These are phyloP conservation scores for Sphenopsis melanotis DNA, from an alignment of 2,797 vertebrate species.

Conservation along the genomic window DNA sequence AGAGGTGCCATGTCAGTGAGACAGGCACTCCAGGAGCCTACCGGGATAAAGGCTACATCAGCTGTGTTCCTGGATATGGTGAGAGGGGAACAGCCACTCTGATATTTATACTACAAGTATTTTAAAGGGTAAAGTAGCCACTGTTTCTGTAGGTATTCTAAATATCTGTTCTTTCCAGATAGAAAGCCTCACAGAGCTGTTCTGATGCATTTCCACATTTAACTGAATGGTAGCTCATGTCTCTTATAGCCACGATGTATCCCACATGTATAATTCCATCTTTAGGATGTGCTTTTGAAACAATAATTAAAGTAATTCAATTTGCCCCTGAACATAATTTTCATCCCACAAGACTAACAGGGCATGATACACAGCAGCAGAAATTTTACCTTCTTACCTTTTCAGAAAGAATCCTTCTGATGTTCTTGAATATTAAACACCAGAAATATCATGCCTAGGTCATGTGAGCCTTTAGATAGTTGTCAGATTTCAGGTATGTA, in stretches of 20 bases:
- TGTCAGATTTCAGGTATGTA: not conserved
- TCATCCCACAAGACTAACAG: not conserved
- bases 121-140: not conserved
- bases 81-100: not conserved
- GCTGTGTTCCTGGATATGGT: not conserved
- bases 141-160: not conserved
- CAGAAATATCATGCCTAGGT: not conserved
- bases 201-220: not conserved
- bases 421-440: not conserved
- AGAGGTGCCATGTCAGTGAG: not conserved
- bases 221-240: not conserved
- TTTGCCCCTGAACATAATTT: not conserved
- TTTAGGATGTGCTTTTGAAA: not conserved
- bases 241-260: not conserved
- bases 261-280: not conserved
- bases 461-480: not conserved
- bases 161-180: not conserved
- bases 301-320: not conserved
- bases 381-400: not conserved
- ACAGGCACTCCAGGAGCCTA: not conserved
- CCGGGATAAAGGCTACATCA: not conserved
- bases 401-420: not conserved
- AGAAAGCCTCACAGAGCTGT: not conserved
- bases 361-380: accelerated
- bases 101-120: not conserved